These are phyloP conservation scores for Antedon mediterranea DNA, from an alignment of 53 echinoderm and acorn worm species.

Conservation along the genomic window DNA sequence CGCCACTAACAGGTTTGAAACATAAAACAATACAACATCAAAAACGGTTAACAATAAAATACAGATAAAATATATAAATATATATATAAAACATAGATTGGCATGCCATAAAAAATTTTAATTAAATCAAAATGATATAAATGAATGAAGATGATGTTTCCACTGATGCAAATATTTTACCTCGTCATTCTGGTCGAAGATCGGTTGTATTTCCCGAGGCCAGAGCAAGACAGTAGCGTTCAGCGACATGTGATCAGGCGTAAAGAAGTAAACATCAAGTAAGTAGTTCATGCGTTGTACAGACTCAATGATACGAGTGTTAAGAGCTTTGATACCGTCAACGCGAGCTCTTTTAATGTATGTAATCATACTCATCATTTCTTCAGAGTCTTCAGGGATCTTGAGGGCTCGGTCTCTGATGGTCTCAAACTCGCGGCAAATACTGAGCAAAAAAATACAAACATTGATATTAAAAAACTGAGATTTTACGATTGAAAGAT, in stretches of 20 bases:
- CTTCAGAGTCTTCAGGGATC: slow-evolving; percentile 65
- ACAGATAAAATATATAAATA: no score
- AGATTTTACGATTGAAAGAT: no score
- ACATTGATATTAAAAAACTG: no score
- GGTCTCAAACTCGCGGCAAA: slow-evolving; percentile 91
- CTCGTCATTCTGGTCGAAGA: slow-evolving; percentile 96
- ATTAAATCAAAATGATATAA: no score
- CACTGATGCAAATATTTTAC: no score
- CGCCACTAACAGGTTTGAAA: no score
- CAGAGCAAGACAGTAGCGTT: slow-evolving; percentile 78
- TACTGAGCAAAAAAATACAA: slow-evolving; percentile 50
- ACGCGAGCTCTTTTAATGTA: slow-evolving; percentile 89
- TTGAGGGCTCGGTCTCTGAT: slow-evolving; percentile 84
- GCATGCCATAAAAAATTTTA: no score
- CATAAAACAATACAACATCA: no score
- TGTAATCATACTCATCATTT: slow-evolving; percentile 90
- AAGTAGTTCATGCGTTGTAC: slow-evolving; percentile 71
- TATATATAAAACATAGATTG: no score
- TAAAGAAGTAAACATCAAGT: slow-evolving; percentile 84
- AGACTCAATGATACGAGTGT: slow-evolving; percentile 59
- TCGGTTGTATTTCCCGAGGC: slow-evolving; percentile 75
- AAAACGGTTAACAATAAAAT: no score
- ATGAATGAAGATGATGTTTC: no score
- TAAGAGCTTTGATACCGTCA: slow-evolving; percentile 72
- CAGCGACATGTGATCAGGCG: slow-evolving; percentile 73